Conservation (phyloP, 2,797 vertebrate genomes). For the Hybognathus amarus region DNA sequence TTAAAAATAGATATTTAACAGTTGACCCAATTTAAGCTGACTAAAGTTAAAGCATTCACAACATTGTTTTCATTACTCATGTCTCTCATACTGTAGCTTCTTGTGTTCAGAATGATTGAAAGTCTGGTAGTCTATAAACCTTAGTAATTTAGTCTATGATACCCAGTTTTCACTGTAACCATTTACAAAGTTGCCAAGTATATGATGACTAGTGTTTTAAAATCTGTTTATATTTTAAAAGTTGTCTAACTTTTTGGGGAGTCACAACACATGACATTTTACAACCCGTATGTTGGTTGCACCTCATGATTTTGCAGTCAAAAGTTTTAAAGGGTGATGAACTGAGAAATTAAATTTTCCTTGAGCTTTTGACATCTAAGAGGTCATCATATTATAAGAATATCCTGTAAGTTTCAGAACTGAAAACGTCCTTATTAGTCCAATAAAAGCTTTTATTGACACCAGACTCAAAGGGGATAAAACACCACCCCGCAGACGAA, state of each 20-base stretch:
- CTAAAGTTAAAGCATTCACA: no score
- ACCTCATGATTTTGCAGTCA: background rate
- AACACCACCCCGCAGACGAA: no score
- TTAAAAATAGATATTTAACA: background rate
- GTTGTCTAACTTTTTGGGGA: background rate
- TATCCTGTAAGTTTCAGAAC: no score
- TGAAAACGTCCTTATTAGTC: no score
- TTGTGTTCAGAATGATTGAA: background rate
- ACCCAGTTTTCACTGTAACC: background rate
- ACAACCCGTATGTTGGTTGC: background rate
- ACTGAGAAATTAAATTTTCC: no score
- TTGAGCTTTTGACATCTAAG: no score
- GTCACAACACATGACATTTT: background rate
- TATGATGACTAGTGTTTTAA: background rate
- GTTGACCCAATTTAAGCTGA: no score
- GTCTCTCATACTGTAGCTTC: background rate
- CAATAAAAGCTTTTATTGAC: no score
- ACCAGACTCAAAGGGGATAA: no score
- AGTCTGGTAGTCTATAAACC: background rate
- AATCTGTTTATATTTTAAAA: background rate
- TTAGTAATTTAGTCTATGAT: background rate
- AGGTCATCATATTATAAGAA: no score
- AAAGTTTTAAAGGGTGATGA: no score
- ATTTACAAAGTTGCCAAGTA: background rate
- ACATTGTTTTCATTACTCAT: no score